These are phyloP conservation scores for Antheraea yamamai DNA, from an alignment of 2,888 invertebrate genomes.

Conservation along the genomic window DNA sequence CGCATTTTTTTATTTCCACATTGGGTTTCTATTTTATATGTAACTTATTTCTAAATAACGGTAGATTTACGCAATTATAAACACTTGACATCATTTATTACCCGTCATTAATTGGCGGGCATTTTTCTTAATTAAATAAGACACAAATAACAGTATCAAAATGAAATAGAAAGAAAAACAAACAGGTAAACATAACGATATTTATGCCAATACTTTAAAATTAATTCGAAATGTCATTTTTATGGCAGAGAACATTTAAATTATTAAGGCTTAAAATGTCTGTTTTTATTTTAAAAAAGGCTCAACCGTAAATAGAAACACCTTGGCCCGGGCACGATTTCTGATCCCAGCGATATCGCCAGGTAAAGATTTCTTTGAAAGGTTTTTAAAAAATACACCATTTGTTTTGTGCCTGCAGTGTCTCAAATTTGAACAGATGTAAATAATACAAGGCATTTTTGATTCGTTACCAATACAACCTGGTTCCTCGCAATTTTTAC, in stretches of 20 bases:
- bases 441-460: too few species aligned
- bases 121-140: neutral
- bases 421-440: too few species aligned
- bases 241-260: neutral
- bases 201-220: neutral
- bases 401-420: too few species aligned
- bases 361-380: constrained; percentile 1
- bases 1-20: neutral
- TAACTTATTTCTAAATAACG: neutral
- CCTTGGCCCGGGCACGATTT: neutral
- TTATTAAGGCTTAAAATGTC: neutral
- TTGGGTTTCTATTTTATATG: neutral
- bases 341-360: neutral
- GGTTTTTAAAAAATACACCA: neutral
- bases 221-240: neutral
- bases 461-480: too few species aligned
- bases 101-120: neutral
- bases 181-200: neutral
- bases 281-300: neutral
- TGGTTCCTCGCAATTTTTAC: neutral
- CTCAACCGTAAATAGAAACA: neutral
- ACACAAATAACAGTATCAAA: neutral
- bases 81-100: neutral
- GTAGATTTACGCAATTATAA: neutral
- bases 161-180: neutral